Conservation (phyloP, 2,797 vertebrate genomes). For the Hydrophis major region DNA sequence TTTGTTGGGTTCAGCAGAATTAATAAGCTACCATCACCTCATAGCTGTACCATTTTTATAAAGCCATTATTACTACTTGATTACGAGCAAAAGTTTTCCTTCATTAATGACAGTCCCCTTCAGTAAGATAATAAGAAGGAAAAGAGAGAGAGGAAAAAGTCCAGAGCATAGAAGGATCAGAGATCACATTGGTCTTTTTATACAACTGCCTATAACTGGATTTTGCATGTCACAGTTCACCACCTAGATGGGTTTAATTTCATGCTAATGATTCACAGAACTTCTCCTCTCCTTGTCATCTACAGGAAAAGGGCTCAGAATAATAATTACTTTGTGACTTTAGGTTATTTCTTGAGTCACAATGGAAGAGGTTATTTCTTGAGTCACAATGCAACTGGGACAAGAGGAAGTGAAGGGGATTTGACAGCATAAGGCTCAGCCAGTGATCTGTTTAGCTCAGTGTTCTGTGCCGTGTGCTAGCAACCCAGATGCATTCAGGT, state of each 20-base stretch:
- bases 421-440: neutral
- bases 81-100: slow-evolving; percentile 18
- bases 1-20: slow-evolving; percentile 43
- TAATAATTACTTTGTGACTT: neutral
- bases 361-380: neutral
- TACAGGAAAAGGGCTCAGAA: neutral
- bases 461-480: neutral
- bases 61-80: slow-evolving; percentile 42
- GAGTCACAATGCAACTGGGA: neutral
- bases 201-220: slow-evolving; percentile 1
- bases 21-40: slow-evolving; percentile 14
- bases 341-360: neutral
- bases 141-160: slow-evolving; percentile 3
- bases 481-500: neutral
- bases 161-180: neutral
- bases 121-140: slow-evolving; percentile 27
- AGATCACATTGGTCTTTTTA: neutral
- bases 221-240: neutral
- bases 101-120: slow-evolving; percentile 32
- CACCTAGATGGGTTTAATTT: slow-evolving; percentile 6
- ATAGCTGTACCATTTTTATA: slow-evolving; percentile 36
- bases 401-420: neutral
- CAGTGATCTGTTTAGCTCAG: neutral
- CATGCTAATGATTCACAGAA: slow-evolving; percentile 15
- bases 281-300: neutral